Percentiles rank a stretch among this genome's conserved stretches.
Evolutionary conservation across 2,888 invertebrate genomes (phyloP).

Genomic region (Linyphia triangularis): DNA sequence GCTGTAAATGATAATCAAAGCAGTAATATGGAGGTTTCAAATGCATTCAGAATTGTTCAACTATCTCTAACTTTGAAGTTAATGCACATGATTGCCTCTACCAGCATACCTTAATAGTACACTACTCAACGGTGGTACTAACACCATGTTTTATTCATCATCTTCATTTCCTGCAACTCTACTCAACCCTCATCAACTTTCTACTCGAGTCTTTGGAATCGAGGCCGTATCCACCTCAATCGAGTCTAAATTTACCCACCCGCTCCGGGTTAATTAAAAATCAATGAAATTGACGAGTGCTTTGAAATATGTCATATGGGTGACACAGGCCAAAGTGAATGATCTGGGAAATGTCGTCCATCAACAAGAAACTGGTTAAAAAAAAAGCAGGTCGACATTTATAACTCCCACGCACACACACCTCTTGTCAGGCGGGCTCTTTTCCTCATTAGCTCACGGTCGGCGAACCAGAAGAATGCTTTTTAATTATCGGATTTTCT

Average conservation of each 20-base stretch:
- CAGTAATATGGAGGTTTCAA: too few relatives aligned
- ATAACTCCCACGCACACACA: not conserved
- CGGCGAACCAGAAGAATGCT: not conserved
- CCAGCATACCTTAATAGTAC: not conserved
- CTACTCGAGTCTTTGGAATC: slow-evolving; percentile 11
- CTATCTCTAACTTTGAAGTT: too few relatives aligned
- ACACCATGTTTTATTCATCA: slow-evolving; percentile 39
- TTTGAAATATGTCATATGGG: not conserved
- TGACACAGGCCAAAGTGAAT: slow-evolving; percentile 4
- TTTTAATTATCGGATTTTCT: not conserved
- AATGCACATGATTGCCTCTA: too few relatives aligned
- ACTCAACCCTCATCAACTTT: not conserved
- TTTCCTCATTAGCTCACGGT: slow-evolving; percentile 8
- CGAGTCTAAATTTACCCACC: slow-evolving; percentile 23
- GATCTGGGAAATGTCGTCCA: slow-evolving; percentile 10
- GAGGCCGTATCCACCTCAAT: slow-evolving; percentile 11
- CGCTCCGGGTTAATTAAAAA: slow-evolving; percentile 24
- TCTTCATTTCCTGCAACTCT: not conserved
- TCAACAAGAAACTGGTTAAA: not conserved
- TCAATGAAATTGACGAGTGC: slow-evolving; percentile 30
- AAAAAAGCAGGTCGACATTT: slow-evolving; percentile 10
- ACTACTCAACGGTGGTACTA: not conserved
- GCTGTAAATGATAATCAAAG: too few relatives aligned
- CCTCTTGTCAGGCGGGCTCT: not conserved
- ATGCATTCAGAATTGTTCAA: too few relatives aligned